These are phyloP conservation scores for Brienomyrus longianalis DNA, from an alignment of 2,113 vertebrate genomes.

Conservation along the genomic window DNA sequence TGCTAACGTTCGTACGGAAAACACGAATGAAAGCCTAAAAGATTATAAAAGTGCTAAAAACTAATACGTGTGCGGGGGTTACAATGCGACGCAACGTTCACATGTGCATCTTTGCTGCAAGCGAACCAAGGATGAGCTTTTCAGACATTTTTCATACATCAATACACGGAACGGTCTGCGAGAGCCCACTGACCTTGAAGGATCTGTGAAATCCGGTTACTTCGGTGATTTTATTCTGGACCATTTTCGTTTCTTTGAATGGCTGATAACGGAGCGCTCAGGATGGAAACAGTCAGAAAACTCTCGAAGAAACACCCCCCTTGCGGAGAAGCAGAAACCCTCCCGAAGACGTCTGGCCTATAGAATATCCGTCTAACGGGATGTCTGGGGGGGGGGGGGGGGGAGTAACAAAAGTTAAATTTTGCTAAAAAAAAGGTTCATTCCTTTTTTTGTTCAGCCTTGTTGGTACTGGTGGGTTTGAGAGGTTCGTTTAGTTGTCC, in stretches of 20 bases:
- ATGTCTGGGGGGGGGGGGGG: conserved; percentile 43
- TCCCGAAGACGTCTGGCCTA: conserved; percentile 43
- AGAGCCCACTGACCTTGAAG: conserved; percentile 69
- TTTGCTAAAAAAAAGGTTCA: neutral
- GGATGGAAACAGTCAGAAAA: conserved; percentile 49
- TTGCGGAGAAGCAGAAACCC: conserved; percentile 49
- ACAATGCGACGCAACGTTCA: neutral
- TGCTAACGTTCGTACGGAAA: neutral
- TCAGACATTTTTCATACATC: neutral
- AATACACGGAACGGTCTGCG: neutral
- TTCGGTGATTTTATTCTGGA: conserved; percentile 83
- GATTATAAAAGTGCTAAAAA: neutral
- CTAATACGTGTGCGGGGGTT: neutral
- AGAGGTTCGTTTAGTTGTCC: too few relatives aligned
- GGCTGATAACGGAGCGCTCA: conserved; percentile 21
- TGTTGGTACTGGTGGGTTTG: too few relatives aligned
- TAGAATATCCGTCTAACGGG: conserved; percentile 49
- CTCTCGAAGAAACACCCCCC: conserved; percentile 31
- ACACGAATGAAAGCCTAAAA: neutral
- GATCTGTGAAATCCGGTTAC: conserved; percentile 83
- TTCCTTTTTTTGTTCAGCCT: too few relatives aligned
- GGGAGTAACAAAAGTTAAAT: neutral
- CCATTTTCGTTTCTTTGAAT: conserved; percentile 60
- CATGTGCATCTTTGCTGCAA: neutral
- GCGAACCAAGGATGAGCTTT: neutral